phyloP scores from a whole-genome alignment of 2,888 invertebrate species.

The Apodemia zela region DNA sequence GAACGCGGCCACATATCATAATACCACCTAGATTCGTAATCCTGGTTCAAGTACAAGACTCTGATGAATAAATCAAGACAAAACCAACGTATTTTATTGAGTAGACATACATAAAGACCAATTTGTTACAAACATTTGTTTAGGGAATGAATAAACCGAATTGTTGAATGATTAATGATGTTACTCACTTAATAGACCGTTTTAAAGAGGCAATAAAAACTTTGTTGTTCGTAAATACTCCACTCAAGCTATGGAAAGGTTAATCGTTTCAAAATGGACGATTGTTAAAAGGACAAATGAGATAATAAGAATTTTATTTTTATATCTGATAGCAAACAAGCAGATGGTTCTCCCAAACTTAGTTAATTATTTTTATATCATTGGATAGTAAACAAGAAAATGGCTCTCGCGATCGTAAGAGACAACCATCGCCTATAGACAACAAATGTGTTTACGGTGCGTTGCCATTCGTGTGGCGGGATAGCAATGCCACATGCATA shows the following conservation, averaged over 20 bases:
- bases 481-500: no score
- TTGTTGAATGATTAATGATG: slow-evolving; percentile 21
- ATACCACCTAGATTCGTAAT: no score
- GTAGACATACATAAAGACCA: not conserved
- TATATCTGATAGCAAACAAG: no score
- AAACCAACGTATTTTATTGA: not conserved
- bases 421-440: no score
- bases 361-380: no score
- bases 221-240: not conserved
- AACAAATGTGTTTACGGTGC: no score
- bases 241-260: not conserved
- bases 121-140: not conserved
- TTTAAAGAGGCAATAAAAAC: slow-evolving; percentile 11
- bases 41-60: not conserved
- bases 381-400: no score
- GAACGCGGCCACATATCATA: no score
- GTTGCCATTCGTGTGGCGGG: no score
- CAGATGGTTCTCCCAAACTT: no score
- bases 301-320: no score
- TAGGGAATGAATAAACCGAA: slow-evolving; percentile 17
- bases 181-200: slow-evolving; percentile 13
- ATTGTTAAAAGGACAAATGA: not conserved
- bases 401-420: no score
- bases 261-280: not conserved
- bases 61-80: not conserved